phyloP scores from a whole-genome alignment of 2,113 vertebrate genomes.

The Menura novaehollandiae region DNA sequence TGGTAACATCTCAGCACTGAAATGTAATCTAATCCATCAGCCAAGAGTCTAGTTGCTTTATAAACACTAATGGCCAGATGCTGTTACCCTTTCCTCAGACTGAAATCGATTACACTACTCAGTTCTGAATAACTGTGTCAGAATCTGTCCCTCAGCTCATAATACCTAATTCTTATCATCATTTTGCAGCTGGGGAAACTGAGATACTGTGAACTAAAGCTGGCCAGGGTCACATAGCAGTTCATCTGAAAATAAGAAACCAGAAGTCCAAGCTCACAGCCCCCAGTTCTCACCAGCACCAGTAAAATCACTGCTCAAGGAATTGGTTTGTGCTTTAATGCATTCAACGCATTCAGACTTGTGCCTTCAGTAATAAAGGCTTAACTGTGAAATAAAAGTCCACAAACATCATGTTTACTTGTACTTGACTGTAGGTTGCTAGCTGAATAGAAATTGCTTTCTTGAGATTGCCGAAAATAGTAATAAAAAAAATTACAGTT shows the following conservation, averaged over 20 bases:
- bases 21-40: constrained; percentile 51
- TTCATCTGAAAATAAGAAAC: neutral
- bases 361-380: neutral
- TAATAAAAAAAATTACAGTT: neutral
- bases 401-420: neutral
- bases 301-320: neutral
- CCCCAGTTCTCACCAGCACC: neutral
- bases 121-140: neutral
- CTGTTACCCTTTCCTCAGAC: neutral
- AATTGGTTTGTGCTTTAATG: neutral
- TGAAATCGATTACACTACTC: neutral
- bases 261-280: neutral
- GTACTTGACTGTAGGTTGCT: neutral
- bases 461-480: neutral
- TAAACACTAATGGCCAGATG: neutral
- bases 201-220: neutral
- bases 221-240: neutral
- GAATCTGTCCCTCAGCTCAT: neutral
- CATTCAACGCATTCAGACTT: neutral
- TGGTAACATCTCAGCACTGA: neutral
- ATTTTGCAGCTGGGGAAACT: neutral
- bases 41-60: neutral
- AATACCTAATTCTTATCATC: neutral
- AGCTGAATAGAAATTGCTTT: constrained; percentile 26
- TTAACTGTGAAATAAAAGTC: constrained; percentile 42